Conservation (phyloP, 2,113 vertebrate genomes). For the Piaya cayana region DNA sequence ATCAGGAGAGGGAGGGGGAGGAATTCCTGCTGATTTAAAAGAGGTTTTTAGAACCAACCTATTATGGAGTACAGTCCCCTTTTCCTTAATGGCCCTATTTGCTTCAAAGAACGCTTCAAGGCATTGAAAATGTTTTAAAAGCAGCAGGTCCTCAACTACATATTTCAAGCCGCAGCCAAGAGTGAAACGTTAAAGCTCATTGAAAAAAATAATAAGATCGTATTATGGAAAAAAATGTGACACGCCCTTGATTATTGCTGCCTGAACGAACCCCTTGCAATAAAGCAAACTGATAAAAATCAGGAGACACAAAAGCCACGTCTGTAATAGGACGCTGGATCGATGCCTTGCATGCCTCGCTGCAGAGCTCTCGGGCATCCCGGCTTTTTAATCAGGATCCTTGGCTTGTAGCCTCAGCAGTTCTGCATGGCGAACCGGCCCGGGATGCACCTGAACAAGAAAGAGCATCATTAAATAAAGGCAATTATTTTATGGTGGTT, state of each 20-base stretch:
- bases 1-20: background rate
- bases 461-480: background rate
- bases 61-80: background rate
- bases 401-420: background rate
- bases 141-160: background rate
- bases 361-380: background rate
- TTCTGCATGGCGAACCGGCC: background rate
- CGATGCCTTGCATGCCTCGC: rapidly evolving
- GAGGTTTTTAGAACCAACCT: background rate
- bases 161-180: background rate
- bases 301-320: background rate
- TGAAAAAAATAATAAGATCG: background rate
- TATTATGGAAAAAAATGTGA: background rate
- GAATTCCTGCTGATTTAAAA: slow-evolving; percentile 15
- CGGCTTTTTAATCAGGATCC: slow-evolving; percentile 6
- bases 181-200: slow-evolving; percentile 10
- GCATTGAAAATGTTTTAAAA: slow-evolving; percentile 51
- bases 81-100: slow-evolving; percentile 43
- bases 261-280: background rate
- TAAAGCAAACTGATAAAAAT: slow-evolving; percentile 19
- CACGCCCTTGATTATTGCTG: slow-evolving; percentile 28
- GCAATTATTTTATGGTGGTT: background rate
- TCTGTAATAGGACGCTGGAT: background rate
- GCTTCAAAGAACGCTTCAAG: slow-evolving; percentile 44
- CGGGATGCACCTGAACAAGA: background rate